These are phyloP conservation scores for Parasteatoda lunata DNA, from an alignment of 2,888 invertebrate genomes.

Conservation along the genomic window DNA sequence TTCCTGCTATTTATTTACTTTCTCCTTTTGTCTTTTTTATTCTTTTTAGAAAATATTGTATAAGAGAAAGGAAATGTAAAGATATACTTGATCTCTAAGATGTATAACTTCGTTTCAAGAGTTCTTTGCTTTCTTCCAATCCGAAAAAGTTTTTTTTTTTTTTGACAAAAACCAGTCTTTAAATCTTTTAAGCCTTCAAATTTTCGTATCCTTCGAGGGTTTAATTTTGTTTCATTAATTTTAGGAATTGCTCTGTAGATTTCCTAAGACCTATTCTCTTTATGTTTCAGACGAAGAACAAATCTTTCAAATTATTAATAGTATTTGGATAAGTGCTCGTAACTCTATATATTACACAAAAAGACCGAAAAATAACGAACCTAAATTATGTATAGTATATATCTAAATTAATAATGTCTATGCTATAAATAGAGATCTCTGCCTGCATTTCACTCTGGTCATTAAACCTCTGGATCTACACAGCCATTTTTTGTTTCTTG, in stretches of 20 bases:
- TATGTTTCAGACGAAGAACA: too few relatives aligned
- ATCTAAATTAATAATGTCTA: too few relatives aligned
- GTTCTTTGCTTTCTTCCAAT: background rate
- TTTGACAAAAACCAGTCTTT: background rate
- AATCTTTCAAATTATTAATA: too few relatives aligned
- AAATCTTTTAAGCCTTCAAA: background rate
- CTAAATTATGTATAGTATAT: too few relatives aligned
- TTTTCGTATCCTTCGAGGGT: background rate
- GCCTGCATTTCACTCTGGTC: too few relatives aligned
- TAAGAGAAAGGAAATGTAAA: background rate
- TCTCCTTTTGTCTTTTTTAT: background rate
- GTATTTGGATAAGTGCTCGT: too few relatives aligned
- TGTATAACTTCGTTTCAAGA: slow-evolving; percentile 8
- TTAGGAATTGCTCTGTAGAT: background rate
- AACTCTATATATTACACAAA: too few relatives aligned
- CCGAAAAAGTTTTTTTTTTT: background rate
- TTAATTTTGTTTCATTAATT: background rate
- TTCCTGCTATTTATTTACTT: slow-evolving; percentile 15
- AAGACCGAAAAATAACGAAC: too few relatives aligned
- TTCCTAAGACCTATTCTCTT: background rate
- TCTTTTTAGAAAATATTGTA: background rate
- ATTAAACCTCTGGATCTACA: too few relatives aligned
- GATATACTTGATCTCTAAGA: slow-evolving; percentile 12
- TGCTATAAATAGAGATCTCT: too few relatives aligned
- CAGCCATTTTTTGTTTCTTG: too few relatives aligned